A percentile compares a stretch with the other conserved stretches of the same genome.
These are phyloP conservation scores for Paramormyrops kingsleyae DNA, from an alignment of 2,113 vertebrate species.

Conservation along the genomic window DNA sequence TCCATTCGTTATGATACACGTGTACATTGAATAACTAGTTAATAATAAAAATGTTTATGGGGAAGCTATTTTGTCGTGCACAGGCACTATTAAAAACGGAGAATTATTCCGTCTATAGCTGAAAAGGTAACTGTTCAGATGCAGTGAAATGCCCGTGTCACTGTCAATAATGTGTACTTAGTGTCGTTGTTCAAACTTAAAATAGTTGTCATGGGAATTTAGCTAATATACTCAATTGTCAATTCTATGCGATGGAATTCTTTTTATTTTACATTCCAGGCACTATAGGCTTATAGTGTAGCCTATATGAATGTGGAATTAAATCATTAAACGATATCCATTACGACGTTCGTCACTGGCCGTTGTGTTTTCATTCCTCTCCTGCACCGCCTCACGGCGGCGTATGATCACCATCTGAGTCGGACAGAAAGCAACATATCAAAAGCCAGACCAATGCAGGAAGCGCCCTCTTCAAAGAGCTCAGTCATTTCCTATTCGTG, in stretches of 20 bases:
- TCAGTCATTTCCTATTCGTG: constrained; percentile 20
- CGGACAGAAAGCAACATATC: neutral
- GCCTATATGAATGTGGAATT: neutral
- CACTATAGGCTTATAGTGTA: neutral
- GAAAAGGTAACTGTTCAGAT: neutral
- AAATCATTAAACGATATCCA: neutral
- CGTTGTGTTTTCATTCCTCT: neutral
- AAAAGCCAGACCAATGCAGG: constrained; percentile 1
- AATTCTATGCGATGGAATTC: neutral
- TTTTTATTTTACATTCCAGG: neutral
- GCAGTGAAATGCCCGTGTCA: neutral
- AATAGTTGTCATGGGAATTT: neutral
- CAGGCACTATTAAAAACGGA: neutral
- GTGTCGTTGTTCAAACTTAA: neutral
- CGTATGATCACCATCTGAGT: neutral
- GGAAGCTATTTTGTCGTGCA: neutral
- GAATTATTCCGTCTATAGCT: neutral
- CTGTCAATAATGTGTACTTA: neutral
- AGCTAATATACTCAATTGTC: neutral
- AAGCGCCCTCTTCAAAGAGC: constrained; percentile 17
- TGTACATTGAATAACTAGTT: neutral
- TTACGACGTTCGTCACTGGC: neutral
- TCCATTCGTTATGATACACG: neutral
- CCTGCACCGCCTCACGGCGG: neutral
- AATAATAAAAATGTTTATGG: neutral